These are phyloP conservation scores for human DNA, from an alignment of 2,113 vertebrate genomes.

Conservation along the genomic window DNA sequence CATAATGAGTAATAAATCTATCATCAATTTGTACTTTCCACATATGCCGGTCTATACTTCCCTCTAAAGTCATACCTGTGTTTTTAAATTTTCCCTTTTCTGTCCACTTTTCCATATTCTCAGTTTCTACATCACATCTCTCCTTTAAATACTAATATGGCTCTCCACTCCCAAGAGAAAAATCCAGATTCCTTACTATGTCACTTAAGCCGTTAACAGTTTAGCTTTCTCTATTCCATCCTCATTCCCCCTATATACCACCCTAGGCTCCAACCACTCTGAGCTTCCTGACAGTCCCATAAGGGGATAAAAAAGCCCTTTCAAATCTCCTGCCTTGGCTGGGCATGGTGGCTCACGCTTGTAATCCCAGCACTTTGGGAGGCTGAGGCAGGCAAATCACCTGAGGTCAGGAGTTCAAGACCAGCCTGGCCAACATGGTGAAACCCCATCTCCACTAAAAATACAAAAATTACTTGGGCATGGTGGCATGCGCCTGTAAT, in stretches of 20 bases:
- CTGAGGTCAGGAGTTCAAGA: too few relatives aligned
- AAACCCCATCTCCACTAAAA: too few relatives aligned
- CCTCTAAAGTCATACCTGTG: not conserved
- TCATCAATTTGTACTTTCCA: conserved; percentile 3
- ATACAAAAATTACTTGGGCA: too few relatives aligned
- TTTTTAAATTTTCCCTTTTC: conserved; percentile 40
- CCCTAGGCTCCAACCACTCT: not conserved
- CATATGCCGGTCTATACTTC: not conserved
- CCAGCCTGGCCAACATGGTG: too few relatives aligned
- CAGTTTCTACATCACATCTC: conserved; percentile 18
- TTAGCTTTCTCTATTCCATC: not conserved
- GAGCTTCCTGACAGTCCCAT: not conserved
- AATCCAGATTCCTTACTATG: not conserved
- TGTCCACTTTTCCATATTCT: conserved; percentile 25
- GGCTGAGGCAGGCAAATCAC: too few relatives aligned
- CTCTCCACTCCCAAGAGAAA: conserved; percentile 26
- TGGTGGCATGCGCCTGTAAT: too few relatives aligned
- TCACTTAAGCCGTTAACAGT: not conserved
- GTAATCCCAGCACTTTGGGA: too few relatives aligned
- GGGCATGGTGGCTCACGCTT: too few relatives aligned
- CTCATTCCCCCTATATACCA: not conserved
- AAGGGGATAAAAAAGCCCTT: not conserved
- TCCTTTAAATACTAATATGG: conserved; percentile 36
- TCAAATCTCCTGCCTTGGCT: not conserved
- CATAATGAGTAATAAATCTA: conserved; percentile 21